Evolutionary conservation across 1,140 invertebrate genomes (phyloP), one percentile per base, ranked within the genome.

Genomic region (Bombyx mandarina): DNA sequence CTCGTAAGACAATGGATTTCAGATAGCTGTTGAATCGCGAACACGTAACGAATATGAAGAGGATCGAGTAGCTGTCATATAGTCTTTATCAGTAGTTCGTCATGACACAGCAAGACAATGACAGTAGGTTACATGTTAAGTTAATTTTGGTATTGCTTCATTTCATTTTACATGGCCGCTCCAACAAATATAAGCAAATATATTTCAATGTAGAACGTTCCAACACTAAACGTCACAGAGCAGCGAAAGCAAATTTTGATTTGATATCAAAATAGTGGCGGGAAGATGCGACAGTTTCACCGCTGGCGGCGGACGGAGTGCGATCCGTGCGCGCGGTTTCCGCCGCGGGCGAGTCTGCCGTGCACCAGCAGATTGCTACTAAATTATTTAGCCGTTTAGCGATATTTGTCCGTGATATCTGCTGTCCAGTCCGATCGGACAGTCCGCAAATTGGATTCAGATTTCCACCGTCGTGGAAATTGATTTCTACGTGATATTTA

Each of bases 301-400:
- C 18, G 18, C 10, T 51, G 7, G 49, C 12, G 53, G 45, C 12
- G 46, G 10, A 56, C 42, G 54, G 46, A 43, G 26, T 46, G 42
- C 49, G 45, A 43, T 51, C 51, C 43, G 50, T 43, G 45, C 57
- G 45, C 62, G 61, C 59, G 60, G 51, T 46, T 60, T 58, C 56
- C 61, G 67, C 59, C 51, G 55, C 49, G 54, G 51, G 47, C 57
- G 53, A 22, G 53, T 52, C 46, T 58, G 59, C 52, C 56, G 67
- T 45, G 57, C 77, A 77, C 64, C 69, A 69, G 63, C 75, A 77
- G 79, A 84, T 82, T 79, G 80, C 77, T 76, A 76, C 81, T 86
- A 82, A 86, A 86, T 86, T 79, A 86, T 86, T 86, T 82, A 85
- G 76, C 77, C 76, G 82, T 83, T 86, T 86, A 86, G 80, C 75